Evolutionary conservation across 2,113 vertebrate genomes (phyloP).

Genomic region (Pogona vitticeps): DNA sequence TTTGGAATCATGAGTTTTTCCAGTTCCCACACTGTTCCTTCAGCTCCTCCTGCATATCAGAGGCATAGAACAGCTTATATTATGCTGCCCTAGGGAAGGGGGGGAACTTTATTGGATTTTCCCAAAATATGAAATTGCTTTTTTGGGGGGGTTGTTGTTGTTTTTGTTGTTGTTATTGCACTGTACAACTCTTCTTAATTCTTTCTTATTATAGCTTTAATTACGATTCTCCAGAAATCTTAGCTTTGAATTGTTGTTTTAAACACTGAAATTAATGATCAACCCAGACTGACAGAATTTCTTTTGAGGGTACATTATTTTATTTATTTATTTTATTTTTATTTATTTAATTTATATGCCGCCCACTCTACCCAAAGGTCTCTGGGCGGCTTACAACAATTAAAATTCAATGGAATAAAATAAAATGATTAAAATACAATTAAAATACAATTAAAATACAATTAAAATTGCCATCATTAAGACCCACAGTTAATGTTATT

Average conservation of each 20-base stretch:
- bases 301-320: background rate
- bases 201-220: slow-evolving; percentile 7
- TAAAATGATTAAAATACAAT: no score
- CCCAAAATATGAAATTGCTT: slow-evolving; percentile 1
- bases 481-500: no score
- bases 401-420: no score
- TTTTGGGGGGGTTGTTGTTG: background rate
- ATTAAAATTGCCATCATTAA: no score
- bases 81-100: background rate
- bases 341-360: no score
- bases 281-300: slow-evolving; percentile 5
- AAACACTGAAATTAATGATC: slow-evolving; percentile 16
- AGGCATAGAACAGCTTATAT: background rate
- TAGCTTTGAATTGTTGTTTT: slow-evolving; percentile 27
- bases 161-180: slow-evolving; percentile 13
- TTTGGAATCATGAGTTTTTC: slow-evolving; percentile 31
- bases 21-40: slow-evolving; percentile 34
- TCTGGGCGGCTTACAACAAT: no score
- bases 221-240: slow-evolving; percentile 26
- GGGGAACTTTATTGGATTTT: slow-evolving; percentile 20
- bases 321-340: no score
- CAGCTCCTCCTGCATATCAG: slow-evolving; percentile 10
- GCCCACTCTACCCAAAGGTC: no score
- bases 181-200: background rate
- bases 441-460: no score